Percentiles rank a stretch among this genome's conserved stretches.
phyloP scores from a whole-genome alignment of 2,797 vertebrate species.

The Poeciliopsis paucimaculata region DNA sequence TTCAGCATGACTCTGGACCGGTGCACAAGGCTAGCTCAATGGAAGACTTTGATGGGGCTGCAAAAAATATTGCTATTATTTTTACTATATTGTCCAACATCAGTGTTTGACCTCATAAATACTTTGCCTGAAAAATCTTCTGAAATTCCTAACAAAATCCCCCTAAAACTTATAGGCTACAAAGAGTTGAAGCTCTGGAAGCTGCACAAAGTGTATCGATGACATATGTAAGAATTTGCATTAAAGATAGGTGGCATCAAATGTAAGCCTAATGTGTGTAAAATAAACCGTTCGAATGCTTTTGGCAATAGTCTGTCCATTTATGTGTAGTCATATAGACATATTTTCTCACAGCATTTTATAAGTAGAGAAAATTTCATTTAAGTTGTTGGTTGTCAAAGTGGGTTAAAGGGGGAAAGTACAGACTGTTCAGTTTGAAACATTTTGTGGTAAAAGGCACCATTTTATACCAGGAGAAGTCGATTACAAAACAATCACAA shows the following conservation, averaged over 20 bases:
- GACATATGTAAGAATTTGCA: background rate
- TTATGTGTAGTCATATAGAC: background rate
- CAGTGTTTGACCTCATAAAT: background rate
- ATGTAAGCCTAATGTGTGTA: background rate
- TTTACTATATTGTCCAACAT: background rate
- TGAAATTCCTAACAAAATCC: background rate
- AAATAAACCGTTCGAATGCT: background rate
- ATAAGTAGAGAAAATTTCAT: background rate
- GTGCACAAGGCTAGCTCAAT: background rate
- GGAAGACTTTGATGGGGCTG: background rate
- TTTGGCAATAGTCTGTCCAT: background rate
- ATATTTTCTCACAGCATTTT: background rate
- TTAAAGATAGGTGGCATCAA: background rate
- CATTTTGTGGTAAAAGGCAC: background rate
- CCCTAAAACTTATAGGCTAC: background rate
- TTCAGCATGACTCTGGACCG: background rate
- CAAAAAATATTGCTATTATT: background rate
- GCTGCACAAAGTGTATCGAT: background rate
- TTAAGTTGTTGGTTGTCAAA: background rate
- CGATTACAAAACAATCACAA: background rate
- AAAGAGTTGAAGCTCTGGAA: background rate
- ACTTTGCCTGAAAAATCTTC: no score
- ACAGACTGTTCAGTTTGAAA: background rate
- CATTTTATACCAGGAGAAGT: background rate
- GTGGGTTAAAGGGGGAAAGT: background rate